A percentile compares a stretch with the other conserved stretches of the same genome.
phyloP scores from a whole-genome alignment of 2,797 vertebrate genomes.

The Caiman crocodilus region DNA sequence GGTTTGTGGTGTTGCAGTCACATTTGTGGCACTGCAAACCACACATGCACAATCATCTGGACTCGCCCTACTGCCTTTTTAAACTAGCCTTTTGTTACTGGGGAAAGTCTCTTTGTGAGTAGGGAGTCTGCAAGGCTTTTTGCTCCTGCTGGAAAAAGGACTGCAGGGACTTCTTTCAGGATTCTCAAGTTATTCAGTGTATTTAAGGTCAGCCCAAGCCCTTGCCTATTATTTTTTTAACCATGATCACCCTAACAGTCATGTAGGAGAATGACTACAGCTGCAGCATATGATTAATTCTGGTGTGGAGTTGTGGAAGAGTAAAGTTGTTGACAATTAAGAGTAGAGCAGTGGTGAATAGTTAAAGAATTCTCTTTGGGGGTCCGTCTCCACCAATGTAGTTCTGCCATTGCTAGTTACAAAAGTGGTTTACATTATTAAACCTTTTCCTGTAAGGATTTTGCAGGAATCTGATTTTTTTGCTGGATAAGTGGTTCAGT shows the following conservation, averaged over 20 bases:
- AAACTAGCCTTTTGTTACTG: background rate
- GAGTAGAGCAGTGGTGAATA: background rate
- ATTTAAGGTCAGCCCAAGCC: background rate
- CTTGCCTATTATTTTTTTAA: background rate
- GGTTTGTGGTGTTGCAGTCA: too few species aligned
- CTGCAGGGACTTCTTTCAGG: background rate
- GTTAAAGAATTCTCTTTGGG: background rate
- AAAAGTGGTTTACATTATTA: background rate
- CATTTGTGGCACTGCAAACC: too few species aligned
- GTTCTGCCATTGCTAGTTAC: background rate
- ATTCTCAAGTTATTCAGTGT: background rate
- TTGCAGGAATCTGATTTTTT: background rate
- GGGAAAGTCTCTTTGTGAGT: background rate
- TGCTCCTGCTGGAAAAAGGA: background rate
- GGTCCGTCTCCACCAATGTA: background rate
- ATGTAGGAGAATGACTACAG: background rate
- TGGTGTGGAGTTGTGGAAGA: background rate
- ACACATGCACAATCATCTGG: too few species aligned
- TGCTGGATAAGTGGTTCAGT: rapidly evolving
- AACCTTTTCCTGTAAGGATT: background rate
- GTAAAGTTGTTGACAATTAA: background rate
- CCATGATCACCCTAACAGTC: rapidly evolving
- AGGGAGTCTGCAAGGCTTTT: background rate
- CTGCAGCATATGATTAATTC: background rate
- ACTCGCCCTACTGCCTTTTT: background rate